These are phyloP conservation scores for Ciona savignyi DNA, from an alignment of 23 tunicate species.

Conservation along the genomic window DNA sequence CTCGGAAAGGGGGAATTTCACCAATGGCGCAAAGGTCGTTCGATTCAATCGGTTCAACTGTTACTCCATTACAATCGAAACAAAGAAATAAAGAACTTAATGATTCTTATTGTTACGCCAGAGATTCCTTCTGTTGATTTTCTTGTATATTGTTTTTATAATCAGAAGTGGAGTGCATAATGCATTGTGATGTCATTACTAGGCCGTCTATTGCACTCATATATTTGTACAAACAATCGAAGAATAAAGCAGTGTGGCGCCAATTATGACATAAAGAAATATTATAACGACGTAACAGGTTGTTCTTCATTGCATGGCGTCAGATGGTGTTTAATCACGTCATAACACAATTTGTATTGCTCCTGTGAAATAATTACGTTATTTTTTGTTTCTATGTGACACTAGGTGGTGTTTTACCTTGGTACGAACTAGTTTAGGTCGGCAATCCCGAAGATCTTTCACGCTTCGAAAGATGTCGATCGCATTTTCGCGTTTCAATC, in stretches of 20 bases:
- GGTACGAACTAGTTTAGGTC: constrained; percentile 62
- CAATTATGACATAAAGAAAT: no score
- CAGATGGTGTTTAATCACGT: constrained; percentile 10
- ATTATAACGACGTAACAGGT: no score
- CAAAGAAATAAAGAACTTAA: not conserved
- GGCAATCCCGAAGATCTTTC: constrained; percentile 75
- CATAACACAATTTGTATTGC: constrained; percentile 59
- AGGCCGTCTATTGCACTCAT: not conserved
- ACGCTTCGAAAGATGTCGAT: constrained; percentile 73
- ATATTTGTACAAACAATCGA: no score
- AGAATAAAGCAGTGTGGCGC: no score
- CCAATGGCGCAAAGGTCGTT: no score
- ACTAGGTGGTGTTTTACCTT: constrained; percentile 29
- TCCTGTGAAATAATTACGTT: constrained; percentile 29
- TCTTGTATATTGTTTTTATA: no score
- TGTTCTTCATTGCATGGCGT: not conserved
- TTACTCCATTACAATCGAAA: no score
- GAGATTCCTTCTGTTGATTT: not conserved
- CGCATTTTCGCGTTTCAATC: constrained; percentile 33
- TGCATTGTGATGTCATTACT: not conserved
- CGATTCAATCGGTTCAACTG: no score
- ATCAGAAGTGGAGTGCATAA: no score
- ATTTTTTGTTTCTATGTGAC: not conserved
- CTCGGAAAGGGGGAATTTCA: no score
- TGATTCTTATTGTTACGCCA: not conserved